These are phyloP conservation scores for Tribolium castaneum DNA, from an alignment of 1,140 invertebrate species.

Conservation along the genomic window DNA sequence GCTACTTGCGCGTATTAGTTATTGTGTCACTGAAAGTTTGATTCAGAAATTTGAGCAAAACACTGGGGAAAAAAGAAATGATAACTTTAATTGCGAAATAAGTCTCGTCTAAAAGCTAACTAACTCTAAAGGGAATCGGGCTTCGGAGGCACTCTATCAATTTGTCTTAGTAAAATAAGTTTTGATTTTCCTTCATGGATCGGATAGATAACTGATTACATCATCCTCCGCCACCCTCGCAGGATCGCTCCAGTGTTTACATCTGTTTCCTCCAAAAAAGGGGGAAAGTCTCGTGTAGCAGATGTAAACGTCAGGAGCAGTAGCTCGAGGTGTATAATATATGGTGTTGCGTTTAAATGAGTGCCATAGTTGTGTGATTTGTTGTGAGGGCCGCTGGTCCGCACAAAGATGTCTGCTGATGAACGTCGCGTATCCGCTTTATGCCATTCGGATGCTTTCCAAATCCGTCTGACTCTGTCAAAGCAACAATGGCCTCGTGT, in stretches of 20 bases:
- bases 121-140: background rate
- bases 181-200: background rate
- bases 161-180: background rate
- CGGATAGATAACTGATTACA: background rate
- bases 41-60: background rate
- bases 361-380: slow-evolving; percentile 24
- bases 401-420: slow-evolving; percentile 29
- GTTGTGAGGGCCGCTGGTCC: slow-evolving; percentile 1
- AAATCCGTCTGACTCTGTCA: slow-evolving; percentile 27
- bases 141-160: background rate
- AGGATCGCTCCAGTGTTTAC: background rate
- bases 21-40: background rate
- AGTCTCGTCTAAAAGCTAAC: background rate
- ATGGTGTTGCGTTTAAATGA: slow-evolving; percentile 20
- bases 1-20: background rate
- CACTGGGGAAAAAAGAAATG: background rate
- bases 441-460: slow-evolving; percentile 30
- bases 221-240: background rate
- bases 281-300: background rate
- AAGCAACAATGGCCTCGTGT: slow-evolving; percentile 16
- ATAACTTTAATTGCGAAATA: background rate
- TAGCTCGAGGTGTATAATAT: slow-evolving; percentile 5
- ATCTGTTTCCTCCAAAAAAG: background rate
- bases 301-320: background rate
- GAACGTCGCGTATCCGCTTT: slow-evolving; percentile 31